Percentiles rank a stretch among this genome's conserved stretches.
Conservation (phyloP, 2,113 vertebrate species). For the Myotis lucifugus region DNA sequence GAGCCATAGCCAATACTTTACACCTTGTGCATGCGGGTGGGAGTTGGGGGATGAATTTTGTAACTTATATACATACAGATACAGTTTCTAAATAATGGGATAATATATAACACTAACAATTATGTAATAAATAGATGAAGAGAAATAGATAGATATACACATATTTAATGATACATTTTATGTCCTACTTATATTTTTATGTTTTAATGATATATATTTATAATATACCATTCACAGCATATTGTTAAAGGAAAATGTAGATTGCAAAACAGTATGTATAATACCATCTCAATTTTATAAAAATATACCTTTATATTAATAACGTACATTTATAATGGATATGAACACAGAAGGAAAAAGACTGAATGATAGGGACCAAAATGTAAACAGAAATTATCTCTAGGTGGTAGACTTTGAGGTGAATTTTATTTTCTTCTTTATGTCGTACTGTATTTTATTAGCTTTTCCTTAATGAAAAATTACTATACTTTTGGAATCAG, state of each 20-base stretch:
- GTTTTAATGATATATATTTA: background rate
- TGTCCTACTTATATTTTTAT: background rate
- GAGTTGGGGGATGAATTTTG: background rate
- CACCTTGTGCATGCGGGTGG: background rate
- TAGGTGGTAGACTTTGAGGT: background rate
- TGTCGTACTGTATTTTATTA: background rate
- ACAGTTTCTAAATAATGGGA: background rate
- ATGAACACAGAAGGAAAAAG: background rate
- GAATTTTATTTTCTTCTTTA: background rate
- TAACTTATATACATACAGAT: background rate
- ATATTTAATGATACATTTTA: background rate
- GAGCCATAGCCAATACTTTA: background rate
- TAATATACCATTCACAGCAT: background rate
- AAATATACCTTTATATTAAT: background rate
- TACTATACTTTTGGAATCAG: background rate
- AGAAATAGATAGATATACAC: background rate
- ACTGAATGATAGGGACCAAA: background rate
- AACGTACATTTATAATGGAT: slow-evolving; percentile 17
- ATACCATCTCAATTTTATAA: background rate
- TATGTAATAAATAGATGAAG: background rate
- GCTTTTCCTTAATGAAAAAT: background rate
- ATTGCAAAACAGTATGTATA: background rate
- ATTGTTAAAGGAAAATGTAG: background rate
- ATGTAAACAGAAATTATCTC: background rate
- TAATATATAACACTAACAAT: background rate